Evolutionary conservation across 2,888 invertebrate species (phyloP).

Genomic region (Nymphalis polychloros): DNA sequence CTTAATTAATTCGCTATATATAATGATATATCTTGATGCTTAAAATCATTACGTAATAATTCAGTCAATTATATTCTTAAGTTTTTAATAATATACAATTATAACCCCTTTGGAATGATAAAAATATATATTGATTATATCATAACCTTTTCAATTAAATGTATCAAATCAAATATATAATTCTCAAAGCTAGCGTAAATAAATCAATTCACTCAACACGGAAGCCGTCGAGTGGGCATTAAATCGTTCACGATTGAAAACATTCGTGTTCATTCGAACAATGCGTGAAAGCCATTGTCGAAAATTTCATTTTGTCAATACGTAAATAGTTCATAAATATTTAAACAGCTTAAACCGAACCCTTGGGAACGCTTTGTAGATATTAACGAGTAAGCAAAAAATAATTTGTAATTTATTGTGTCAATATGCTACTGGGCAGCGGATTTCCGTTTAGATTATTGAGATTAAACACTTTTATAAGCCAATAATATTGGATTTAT

Average conservation of each 20-base stretch:
- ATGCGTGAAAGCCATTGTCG: constrained; percentile 61
- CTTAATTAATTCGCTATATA: no score
- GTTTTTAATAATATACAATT: no score
- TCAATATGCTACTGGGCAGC: constrained; percentile 32
- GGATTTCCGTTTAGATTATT: constrained; percentile 33
- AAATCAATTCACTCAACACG: constrained; percentile 42
- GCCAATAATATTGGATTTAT: background rate
- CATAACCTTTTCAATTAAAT: constrained; percentile 37
- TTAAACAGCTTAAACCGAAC: constrained; percentile 69
- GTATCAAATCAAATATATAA: background rate
- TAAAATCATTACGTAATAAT: no score
- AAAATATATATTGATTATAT: no score
- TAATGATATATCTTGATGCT: no score
- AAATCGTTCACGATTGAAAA: constrained; percentile 50
- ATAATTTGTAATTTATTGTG: constrained; percentile 27
- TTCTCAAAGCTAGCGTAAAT: constrained; percentile 3
- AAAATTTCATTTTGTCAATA: constrained; percentile 74
- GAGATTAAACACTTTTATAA: constrained; percentile 1
- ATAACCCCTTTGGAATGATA: no score
- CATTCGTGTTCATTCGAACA: constrained; percentile 51
- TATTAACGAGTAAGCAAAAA: constrained; percentile 34
- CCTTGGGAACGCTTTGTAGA: constrained; percentile 51
- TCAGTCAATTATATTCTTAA: no score
- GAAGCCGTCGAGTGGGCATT: constrained; percentile 71
- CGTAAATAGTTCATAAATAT: constrained; percentile 74